Percentiles rank a stretch among this genome's conserved stretches.
phyloP scores from a whole-genome alignment of 23 tunicate species.

The Ascidia mentula region DNA sequence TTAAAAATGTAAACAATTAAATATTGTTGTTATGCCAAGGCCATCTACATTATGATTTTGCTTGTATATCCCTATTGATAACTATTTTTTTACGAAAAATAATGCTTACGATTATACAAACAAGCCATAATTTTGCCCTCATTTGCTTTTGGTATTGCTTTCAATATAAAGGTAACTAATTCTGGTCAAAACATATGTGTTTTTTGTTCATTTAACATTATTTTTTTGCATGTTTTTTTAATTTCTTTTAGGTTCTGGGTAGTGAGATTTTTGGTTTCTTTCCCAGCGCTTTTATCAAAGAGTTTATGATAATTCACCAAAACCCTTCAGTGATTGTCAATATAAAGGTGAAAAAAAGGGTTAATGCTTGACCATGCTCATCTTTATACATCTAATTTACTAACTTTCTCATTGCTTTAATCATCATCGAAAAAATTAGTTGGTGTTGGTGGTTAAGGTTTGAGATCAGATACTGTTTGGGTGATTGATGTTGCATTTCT shows the following conservation, averaged over 20 bases:
- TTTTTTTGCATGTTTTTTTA: background rate
- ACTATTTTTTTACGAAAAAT: too few species aligned
- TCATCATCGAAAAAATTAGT: too few species aligned
- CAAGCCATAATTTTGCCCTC: too few species aligned
- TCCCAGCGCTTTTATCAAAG: constrained; percentile 91
- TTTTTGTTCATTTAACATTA: background rate
- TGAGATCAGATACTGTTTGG: too few species aligned
- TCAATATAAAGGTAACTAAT: background rate
- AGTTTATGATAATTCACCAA: constrained; percentile 63
- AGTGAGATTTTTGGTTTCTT: constrained; percentile 88
- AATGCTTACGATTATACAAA: too few species aligned
- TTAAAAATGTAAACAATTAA: too few species aligned
- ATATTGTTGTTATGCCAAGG: too few species aligned
- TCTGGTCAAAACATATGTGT: background rate
- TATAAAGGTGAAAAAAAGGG: constrained; percentile 42
- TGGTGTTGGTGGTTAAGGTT: too few species aligned
- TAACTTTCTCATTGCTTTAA: background rate
- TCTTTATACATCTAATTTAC: background rate
- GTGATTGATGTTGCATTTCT: too few species aligned
- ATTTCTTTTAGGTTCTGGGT: constrained; percentile 69
- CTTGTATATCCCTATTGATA: too few species aligned
- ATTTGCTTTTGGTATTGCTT: too few species aligned
- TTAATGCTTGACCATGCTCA: background rate
- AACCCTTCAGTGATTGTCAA: constrained; percentile 63
- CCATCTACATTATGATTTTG: too few species aligned